Percentiles rank a stretch among this genome's conserved stretches.
These are phyloP conservation scores for Momotus momota DNA, from an alignment of 2,797 vertebrate species.

Conservation along the genomic window DNA sequence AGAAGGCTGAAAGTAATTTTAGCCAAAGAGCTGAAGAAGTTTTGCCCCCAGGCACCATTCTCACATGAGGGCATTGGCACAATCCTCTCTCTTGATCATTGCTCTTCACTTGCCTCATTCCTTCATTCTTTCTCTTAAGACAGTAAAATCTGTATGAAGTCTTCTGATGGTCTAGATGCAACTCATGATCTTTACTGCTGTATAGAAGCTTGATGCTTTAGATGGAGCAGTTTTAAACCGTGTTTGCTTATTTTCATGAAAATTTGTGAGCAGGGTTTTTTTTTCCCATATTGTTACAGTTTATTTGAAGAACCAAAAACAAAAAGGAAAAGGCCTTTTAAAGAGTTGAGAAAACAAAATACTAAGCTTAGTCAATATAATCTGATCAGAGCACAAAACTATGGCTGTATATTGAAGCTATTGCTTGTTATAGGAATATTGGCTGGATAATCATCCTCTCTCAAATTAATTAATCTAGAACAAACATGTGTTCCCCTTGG, in stretches of 20 bases:
- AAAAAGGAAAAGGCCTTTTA: not conserved
- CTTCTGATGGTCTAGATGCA: not conserved
- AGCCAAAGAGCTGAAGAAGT: not conserved
- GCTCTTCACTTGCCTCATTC: not conserved
- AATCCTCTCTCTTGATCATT: not conserved
- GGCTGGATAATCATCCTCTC: not conserved
- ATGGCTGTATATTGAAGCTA: not conserved
- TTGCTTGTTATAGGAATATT: not conserved
- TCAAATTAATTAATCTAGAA: not conserved
- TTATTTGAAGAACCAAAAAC: not conserved
- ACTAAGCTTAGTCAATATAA: not conserved
- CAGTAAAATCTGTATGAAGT: not conserved
- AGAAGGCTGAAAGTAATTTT: not conserved
- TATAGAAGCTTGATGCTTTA: not conserved
- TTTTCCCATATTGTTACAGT: not conserved
- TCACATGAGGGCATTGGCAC: fast-evolving
- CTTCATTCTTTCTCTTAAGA: not conserved
- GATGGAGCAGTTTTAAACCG: not conserved
- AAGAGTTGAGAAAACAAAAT: not conserved
- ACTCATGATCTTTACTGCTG: not conserved
- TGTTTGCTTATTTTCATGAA: not conserved
- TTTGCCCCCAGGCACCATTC: not conserved
- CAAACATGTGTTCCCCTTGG: not conserved
- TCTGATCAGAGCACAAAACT: not conserved
- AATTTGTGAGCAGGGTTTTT: not conserved